phyloP scores from a whole-genome alignment of 2,888 invertebrate genomes.

The Eustalomyia histrio region DNA sequence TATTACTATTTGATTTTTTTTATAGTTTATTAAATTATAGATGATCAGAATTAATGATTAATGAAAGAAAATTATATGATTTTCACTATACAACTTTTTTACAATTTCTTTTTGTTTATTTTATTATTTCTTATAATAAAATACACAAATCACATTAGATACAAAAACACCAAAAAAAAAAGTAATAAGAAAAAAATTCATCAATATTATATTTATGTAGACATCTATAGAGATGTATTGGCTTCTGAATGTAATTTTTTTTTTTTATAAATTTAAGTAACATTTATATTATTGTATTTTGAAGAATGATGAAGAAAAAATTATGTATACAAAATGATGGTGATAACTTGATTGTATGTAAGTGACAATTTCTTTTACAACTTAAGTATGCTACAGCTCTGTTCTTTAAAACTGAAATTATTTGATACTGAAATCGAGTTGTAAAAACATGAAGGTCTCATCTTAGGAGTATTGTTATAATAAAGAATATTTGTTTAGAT shows the following conservation, averaged over 20 bases:
- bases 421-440: no score
- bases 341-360: no score
- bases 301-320: neutral
- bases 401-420: no score
- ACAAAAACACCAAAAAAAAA: neutral
- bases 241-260: neutral
- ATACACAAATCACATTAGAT: neutral
- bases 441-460: no score
- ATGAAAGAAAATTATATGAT: neutral
- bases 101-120: neutral
- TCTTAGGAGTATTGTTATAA: no score
- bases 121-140: slow-evolving; percentile 1
- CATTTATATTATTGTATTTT: neutral
- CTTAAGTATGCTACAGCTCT: no score
- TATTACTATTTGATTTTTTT: neutral
- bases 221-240: neutral
- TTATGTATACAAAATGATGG: neutral
- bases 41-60: neutral
- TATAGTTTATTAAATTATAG: neutral
- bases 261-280: neutral
- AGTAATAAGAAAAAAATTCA: neutral
- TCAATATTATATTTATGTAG: neutral
- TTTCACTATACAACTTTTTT: neutral
- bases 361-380: no score
- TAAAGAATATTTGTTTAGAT: no score